phyloP scores from a whole-genome alignment of 2,113 vertebrate species.

The Cheilinus undulatus region DNA sequence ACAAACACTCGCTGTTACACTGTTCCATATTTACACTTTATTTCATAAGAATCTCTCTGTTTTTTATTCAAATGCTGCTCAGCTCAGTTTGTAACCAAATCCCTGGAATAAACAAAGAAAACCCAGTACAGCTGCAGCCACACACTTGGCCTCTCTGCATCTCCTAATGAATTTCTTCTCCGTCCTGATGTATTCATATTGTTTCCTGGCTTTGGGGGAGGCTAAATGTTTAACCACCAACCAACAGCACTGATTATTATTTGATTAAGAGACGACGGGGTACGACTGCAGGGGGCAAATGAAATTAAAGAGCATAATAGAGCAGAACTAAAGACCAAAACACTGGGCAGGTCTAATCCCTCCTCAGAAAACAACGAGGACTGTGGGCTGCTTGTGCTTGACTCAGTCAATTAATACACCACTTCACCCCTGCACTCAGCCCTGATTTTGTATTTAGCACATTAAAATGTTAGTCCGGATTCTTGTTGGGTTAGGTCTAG shows the following conservation, averaged over 20 bases:
- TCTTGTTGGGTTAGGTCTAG: too few relatives aligned
- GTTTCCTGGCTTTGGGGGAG: constrained; percentile 42
- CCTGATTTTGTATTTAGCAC: too few relatives aligned
- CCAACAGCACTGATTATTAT: constrained; percentile 66
- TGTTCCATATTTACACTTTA: constrained; percentile 2
- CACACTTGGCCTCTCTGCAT: constrained; percentile 8
- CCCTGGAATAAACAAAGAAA: constrained; percentile 24
- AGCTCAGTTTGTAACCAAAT: constrained; percentile 27
- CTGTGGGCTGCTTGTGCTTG: not conserved
- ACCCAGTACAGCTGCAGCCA: not conserved
- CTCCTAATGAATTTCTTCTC: not conserved
- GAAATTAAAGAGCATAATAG: constrained; percentile 68
- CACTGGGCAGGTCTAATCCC: constrained; percentile 30
- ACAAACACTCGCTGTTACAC: not conserved
- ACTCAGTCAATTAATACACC: too few relatives aligned
- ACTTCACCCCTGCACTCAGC: too few relatives aligned
- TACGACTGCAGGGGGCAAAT: constrained; percentile 54
- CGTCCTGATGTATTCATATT: constrained; percentile 40
- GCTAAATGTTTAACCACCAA: constrained; percentile 61
- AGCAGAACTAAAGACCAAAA: constrained; percentile 70
- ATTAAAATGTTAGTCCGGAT: too few relatives aligned
- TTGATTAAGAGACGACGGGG: constrained; percentile 54
- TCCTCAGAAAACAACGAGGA: constrained; percentile 1
- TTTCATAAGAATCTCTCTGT: not conserved
- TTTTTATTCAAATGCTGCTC: not conserved